Conservation (phyloP, 2,888 invertebrate species). For the Patella ulyssiponensis region DNA sequence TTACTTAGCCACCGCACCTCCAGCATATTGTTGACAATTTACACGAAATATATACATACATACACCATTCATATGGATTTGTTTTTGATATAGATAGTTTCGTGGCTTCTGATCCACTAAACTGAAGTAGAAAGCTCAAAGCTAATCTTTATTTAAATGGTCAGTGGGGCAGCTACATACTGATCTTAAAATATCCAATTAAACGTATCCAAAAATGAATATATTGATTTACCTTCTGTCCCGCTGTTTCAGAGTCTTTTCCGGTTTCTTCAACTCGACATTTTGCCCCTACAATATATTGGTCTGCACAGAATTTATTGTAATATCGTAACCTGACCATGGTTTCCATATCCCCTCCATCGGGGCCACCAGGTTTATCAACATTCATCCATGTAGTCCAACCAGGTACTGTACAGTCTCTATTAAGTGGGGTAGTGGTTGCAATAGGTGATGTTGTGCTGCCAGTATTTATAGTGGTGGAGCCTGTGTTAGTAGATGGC, state of each 20-base stretch:
- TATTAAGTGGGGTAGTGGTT: slow-evolving; percentile 6
- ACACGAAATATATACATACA: too few species aligned
- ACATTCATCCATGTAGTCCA: slow-evolving; percentile 55
- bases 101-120: too few species aligned
- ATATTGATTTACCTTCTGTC: slow-evolving; percentile 30
- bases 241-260: slow-evolving; percentile 35
- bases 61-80: too few species aligned
- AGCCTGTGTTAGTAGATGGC: slow-evolving; percentile 14
- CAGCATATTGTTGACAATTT: too few species aligned
- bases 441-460: slow-evolving; percentile 15
- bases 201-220: too few species aligned
- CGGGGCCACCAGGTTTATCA: slow-evolving; percentile 38
- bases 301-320: slow-evolving; percentile 50
- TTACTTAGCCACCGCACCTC: too few species aligned
- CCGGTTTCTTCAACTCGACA: slow-evolving; percentile 31
- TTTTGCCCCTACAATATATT: slow-evolving; percentile 43
- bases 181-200: too few species aligned
- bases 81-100: too few species aligned
- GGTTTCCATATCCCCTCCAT: slow-evolving; percentile 52
- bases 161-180: too few species aligned
- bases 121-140: too few species aligned
- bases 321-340: slow-evolving; percentile 43
- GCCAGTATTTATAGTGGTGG: slow-evolving; percentile 15
- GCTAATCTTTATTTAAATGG: too few species aligned
- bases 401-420: slow-evolving; percentile 48